Percentiles rank a stretch among this genome's conserved stretches.
Evolutionary conservation across 2,888 invertebrate species (phyloP).

Genomic region (Campaea margaritaria): DNA sequence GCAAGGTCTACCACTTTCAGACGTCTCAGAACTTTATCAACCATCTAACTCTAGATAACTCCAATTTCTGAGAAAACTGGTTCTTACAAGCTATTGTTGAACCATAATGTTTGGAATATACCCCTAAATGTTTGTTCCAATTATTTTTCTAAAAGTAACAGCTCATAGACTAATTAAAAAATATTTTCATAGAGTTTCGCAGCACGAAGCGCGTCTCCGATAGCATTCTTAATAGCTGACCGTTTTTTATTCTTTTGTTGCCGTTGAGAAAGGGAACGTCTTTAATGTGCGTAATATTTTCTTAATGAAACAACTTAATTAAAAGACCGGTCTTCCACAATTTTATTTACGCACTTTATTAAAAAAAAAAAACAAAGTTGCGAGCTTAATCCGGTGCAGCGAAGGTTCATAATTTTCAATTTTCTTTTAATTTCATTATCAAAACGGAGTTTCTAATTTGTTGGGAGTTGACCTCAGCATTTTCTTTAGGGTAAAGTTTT

Average conservation of each 20-base stretch:
- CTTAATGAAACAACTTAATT: slow-evolving; percentile 41
- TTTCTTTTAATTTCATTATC: slow-evolving; percentile 32
- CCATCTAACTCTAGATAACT: background rate
- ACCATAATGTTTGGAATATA: too few relatives aligned
- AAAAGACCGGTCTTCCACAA: slow-evolving; percentile 32
- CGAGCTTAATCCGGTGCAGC: slow-evolving; percentile 28
- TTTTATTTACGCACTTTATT: slow-evolving; percentile 36
- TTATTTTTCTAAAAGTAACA: slow-evolving; percentile 1
- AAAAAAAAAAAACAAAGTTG: slow-evolving; percentile 30
- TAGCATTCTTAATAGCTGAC: slow-evolving; percentile 34
- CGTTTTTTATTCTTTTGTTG: slow-evolving; percentile 34
- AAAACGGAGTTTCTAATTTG: slow-evolving; percentile 30
- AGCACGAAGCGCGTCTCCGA: slow-evolving; percentile 29
- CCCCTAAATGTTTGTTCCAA: background rate
- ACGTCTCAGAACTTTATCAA: slow-evolving; percentile 4
- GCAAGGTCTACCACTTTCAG: slow-evolving; percentile 11
- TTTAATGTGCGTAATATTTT: slow-evolving; percentile 38
- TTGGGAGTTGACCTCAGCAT: slow-evolving; percentile 28
- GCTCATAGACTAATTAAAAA: slow-evolving; percentile 22
- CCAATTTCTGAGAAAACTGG: too few relatives aligned
- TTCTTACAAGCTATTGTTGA: too few relatives aligned
- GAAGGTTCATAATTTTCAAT: slow-evolving; percentile 30
- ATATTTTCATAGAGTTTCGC: slow-evolving; percentile 20
- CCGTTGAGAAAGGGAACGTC: slow-evolving; percentile 21
- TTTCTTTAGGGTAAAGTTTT: slow-evolving; percentile 12